Evolutionary conservation across 2,113 vertebrate species (phyloP), one percentile per base, ranked within the genome.

Genomic region (Sceloporus undulatus): DNA sequence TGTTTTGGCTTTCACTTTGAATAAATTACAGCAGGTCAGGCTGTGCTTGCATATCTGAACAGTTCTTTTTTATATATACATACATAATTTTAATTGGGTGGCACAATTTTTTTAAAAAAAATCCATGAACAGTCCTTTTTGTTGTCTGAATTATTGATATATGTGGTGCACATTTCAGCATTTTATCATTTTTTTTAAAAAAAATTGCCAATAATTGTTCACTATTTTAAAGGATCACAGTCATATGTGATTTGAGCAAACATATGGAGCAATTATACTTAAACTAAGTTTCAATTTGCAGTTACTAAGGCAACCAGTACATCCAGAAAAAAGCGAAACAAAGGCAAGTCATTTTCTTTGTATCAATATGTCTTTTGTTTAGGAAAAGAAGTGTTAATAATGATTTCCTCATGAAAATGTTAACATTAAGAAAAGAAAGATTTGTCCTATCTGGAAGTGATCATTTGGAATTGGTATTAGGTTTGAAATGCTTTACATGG

Each of bases 301-400:
- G 81, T 88, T 78, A 88, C 87, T 88, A 88, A 77, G 87, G 87
- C 81, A 88, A 88, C 81, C 75, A 77, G 14, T 54, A 54, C 65
- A 70, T 84, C 42, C 25, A 56, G 27, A 6, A 71, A 70, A 56
- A 77, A 74, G 85, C 16, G 65, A 78, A n/a, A 52, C 42, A 78
- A 83, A 56, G 74, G 40, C 21, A 84, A 56, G 19, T 18, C 48
- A 83, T 14, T 29, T 19, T 83, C 73, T 68, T 40, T 70, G 16
- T 62, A 84, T 84, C n/a, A 66, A 23, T 83, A 38, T 82, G 27
- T 9, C 25, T 84, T 52, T 82, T 86, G 29, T 71, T 70, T 56
- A 76, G n/a, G 38, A 16, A 27, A 75, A 42, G 14, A 75, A n/a
- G 65, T 82, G 40, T 52, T 13, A 66, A 83, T 56, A 77, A 7